Base-by-base conservation (phyloP, 2,113 vertebrate genomes). In the Chionomys nivalis region DNA sequence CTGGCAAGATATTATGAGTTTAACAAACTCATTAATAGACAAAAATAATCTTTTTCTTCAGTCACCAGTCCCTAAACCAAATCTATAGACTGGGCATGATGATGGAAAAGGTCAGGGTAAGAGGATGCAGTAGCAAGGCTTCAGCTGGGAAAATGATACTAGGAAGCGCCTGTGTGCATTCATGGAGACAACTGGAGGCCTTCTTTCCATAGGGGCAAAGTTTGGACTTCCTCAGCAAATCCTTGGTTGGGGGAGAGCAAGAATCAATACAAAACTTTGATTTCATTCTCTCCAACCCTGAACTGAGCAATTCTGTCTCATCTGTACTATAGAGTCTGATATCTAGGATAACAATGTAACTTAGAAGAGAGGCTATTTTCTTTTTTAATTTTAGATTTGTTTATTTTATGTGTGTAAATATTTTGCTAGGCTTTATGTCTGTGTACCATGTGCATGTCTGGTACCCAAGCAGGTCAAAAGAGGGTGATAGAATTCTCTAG, bases 241-340 rank as follows among this genome's bases (percentile, higher is more conserved):
- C 58, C 36, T 75, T 70, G 85, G 24, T 24, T 19, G 61, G 10
- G 79, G 42, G 68, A 87, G 61, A 78, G 86, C 39, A 89, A 36
- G 36, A 97, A 63, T 94, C 47, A 87, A 58, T 28, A 52, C 19
- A 24, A 94, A 73, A 76, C 76, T 83, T 36, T 88, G 47, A 63
- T 94, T 94, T 76, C 90, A 81, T 90, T 96, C 31, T n/a, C 16
- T 10, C 66, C 36, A 13, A 42, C 66, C 23, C n/a, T 63, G 61
- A 93, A 70, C 9, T 26, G 58, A 55, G 63, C 55, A 92, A 89
- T 86, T 89, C 44, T 68, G 7, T 26, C 11, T 90, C 24, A 26
- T 92, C 28, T 87, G 0, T 85, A 36, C 82, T 89, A 95, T 58
- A 79, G 55, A 87, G 23, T 66, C 73, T 95, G 86, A 47, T 81